These are phyloP conservation scores for Oreohelix idahoensis DNA, from an alignment of 1,140 invertebrate genomes.

Conservation along the genomic window DNA sequence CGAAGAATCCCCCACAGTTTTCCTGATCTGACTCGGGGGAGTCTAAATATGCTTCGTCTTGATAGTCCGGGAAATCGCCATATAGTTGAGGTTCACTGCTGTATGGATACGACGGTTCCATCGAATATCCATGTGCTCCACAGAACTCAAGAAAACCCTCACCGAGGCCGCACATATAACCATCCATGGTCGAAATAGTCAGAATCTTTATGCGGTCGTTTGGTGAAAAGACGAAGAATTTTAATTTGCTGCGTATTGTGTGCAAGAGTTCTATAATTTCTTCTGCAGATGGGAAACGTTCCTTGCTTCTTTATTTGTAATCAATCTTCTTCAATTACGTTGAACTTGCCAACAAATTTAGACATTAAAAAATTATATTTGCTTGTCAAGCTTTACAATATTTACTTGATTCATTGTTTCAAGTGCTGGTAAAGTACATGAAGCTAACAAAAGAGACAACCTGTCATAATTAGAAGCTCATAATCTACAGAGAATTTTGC, in stretches of 20 bases:
- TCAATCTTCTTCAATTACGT: neutral
- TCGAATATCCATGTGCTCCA: slow-evolving; percentile 54
- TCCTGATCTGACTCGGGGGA: slow-evolving; percentile 42
- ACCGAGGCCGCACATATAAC: slow-evolving; percentile 56
- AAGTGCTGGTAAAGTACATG: no score
- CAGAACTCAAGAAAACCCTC: slow-evolving; percentile 69
- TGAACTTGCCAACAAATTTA: neutral
- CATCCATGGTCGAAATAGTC: slow-evolving; percentile 54
- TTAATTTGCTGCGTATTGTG: neutral
- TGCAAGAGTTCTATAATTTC: neutral
- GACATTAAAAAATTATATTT: no score
- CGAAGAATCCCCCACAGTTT: slow-evolving; percentile 18
- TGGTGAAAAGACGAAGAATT: neutral
- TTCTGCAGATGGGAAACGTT: no score
- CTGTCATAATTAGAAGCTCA: no score
- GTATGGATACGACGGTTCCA: slow-evolving; percentile 28
- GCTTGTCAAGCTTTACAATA: no score
- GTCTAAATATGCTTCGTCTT: slow-evolving; percentile 41
- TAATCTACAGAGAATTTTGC: neutral
- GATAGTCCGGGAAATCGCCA: slow-evolving; percentile 33
- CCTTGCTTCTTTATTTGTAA: neutral
- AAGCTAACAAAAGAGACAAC: no score
- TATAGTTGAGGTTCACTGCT: neutral
- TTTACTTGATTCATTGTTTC: no score
- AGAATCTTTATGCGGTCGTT: neutral